These are phyloP conservation scores for Camponotus floridanus DNA, from an alignment of 1,140 invertebrate genomes.

Conservation along the genomic window DNA sequence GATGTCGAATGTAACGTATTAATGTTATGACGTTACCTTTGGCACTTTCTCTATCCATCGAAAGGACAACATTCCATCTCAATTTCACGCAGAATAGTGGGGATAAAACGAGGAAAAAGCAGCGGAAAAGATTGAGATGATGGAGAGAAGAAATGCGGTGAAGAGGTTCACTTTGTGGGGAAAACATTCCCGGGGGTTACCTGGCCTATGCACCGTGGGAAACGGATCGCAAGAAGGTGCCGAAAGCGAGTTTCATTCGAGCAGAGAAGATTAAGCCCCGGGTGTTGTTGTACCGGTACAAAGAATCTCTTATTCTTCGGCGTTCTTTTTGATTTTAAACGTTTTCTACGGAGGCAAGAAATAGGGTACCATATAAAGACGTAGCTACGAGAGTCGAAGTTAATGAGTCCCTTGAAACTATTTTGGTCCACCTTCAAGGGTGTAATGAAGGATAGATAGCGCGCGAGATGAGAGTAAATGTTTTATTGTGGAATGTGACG, in stretches of 20 bases:
- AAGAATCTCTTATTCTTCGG: constrained; percentile 74
- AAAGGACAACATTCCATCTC: not conserved
- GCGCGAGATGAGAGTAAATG: not conserved
- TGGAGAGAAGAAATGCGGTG: not conserved
- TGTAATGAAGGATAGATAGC: constrained; percentile 9
- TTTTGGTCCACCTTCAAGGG: not conserved
- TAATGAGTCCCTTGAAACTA: constrained; percentile 16
- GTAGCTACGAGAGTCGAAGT: not conserved
- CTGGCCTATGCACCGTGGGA: constrained; percentile 80
- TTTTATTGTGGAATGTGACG: not conserved
- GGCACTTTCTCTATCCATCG: constrained; percentile 11
- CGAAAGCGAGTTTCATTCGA: constrained; percentile 79
- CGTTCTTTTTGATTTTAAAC: not conserved
- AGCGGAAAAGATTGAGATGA: not conserved
- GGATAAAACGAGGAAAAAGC: not conserved
- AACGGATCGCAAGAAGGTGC: constrained; percentile 71
- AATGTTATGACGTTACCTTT: not conserved
- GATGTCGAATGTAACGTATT: too few species aligned
- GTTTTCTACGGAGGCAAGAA: constrained; percentile 34
- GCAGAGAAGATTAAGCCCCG: constrained; percentile 70
- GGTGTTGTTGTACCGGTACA: constrained; percentile 63
- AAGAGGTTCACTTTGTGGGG: constrained; percentile 38
- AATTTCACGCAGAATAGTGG: constrained; percentile 40
- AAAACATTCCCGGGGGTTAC: constrained; percentile 72
- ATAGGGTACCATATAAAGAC: not conserved